phyloP scores from a whole-genome alignment of 2,797 vertebrate genomes.

The Chromobotia macracanthus region DNA sequence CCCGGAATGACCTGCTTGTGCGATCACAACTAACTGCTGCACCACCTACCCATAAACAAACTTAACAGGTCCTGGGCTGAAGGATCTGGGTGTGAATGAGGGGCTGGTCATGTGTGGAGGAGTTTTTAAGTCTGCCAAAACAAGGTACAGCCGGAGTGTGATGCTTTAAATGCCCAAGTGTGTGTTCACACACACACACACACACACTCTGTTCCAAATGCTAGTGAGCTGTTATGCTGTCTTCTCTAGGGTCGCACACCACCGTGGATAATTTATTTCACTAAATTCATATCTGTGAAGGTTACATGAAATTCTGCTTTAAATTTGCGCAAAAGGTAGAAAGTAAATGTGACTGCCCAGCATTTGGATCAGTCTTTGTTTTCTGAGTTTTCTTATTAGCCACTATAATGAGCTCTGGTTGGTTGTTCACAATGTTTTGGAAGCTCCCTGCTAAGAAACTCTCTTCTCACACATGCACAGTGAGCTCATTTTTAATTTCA shows the following conservation, averaged over 20 bases:
- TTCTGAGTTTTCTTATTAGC: no score
- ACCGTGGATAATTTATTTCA: no score
- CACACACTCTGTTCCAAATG: neutral
- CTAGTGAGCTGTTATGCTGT: no score
- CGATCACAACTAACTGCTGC: constrained; percentile 63
- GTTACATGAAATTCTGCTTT: no score
- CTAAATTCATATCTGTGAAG: no score
- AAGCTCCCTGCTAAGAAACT: neutral
- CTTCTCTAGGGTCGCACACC: no score
- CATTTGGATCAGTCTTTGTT: no score
- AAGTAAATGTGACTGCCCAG: no score
- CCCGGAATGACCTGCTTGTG: constrained; percentile 62
- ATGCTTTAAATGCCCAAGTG: constrained; percentile 65
- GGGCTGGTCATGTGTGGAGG: no score
- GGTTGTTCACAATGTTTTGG: neutral
- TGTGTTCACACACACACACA: constrained; percentile 47
- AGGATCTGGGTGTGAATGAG: constrained; percentile 30
- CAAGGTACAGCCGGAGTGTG: no score
- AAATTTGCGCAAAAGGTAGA: neutral
- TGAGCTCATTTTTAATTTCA: constrained; percentile 32
- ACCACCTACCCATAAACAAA: constrained; percentile 67
- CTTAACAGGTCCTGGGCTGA: constrained; percentile 60
- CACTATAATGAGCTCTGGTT: no score
- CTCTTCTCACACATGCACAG: constrained; percentile 15
- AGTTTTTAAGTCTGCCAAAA: no score